phyloP scores from a whole-genome alignment of 1,140 invertebrate genomes.

The Microplitis demolitor region DNA sequence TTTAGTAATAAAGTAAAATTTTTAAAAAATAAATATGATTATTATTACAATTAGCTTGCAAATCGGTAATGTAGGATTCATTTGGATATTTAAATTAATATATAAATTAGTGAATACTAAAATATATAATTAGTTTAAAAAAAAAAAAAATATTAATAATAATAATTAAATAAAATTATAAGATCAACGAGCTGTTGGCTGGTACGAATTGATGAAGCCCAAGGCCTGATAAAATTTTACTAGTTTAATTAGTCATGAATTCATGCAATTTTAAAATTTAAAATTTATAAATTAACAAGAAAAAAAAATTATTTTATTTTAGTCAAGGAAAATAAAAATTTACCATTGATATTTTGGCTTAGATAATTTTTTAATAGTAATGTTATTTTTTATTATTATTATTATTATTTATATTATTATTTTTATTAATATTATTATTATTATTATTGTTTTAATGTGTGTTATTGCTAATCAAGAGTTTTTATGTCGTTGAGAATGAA shows the following conservation, averaged over 20 bases:
- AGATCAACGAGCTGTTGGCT: conserved; percentile 49
- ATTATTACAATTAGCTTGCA: conserved; percentile 22
- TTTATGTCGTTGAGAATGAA: not conserved
- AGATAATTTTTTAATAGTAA: no score
- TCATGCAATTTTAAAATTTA: not conserved
- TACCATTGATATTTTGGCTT: not conserved
- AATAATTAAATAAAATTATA: conserved; percentile 36
- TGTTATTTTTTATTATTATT: no score
- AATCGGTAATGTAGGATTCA: conserved; percentile 43
- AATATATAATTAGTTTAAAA: not conserved
- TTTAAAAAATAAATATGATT: not conserved
- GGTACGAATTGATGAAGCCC: conserved; percentile 38
- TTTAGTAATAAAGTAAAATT: not conserved
- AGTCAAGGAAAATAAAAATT: conserved; percentile 12
- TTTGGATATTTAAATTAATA: conserved; percentile 29
- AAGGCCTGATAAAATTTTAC: conserved; percentile 23
- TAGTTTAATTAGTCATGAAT: not conserved
- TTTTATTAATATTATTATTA: no score
- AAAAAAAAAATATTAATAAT: conserved; percentile 26
- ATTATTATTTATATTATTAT: no score
- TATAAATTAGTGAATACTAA: no score
- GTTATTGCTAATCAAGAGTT: no score
- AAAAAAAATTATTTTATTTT: conserved; percentile 6
- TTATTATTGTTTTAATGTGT: no score
- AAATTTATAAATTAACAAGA: conserved; percentile 5